A percentile compares a stretch with the other conserved stretches of the same genome.
phyloP scores from a whole-genome alignment of 2,888 invertebrate genomes.

The Allacma fusca region DNA sequence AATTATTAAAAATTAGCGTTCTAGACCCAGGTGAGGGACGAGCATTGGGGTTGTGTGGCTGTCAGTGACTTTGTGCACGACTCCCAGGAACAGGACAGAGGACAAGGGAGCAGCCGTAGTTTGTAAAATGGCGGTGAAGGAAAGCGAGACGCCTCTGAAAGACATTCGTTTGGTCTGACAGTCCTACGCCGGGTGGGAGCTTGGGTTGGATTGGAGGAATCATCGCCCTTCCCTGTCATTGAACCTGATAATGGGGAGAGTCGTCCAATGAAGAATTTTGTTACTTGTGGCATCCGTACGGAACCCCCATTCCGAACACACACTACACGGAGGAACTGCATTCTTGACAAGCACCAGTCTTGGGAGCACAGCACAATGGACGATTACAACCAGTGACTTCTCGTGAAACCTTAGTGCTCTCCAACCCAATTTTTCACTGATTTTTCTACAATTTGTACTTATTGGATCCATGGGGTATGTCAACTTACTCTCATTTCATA shows the following conservation, averaged over 20 bases:
- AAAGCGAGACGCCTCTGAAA: conserved; percentile 41
- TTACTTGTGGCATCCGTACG: conserved; percentile 25
- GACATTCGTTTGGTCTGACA: conserved; percentile 30
- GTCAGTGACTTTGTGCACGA: too few relatives aligned
- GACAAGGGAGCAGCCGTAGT: background rate
- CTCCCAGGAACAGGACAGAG: background rate
- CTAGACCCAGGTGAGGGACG: too few relatives aligned
- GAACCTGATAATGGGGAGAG: conserved; percentile 52
- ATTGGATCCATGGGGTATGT: conserved; percentile 41
- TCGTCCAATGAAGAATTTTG: conserved; percentile 39
- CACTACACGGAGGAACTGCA: conserved; percentile 16
- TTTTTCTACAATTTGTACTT: conserved; percentile 41
- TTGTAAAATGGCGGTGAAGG: conserved; percentile 23
- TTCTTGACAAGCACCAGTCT: conserved; percentile 29
- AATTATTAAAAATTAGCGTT: too few relatives aligned
- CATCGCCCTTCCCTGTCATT: conserved; percentile 59
- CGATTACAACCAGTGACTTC: conserved; percentile 36
- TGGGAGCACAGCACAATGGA: conserved; percentile 31
- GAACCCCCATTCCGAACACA: conserved; percentile 21
- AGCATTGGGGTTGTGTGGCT: too few relatives aligned
- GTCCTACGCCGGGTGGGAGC: conserved; percentile 35
- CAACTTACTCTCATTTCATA: conserved; percentile 12
- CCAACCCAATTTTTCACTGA: conserved; percentile 27
- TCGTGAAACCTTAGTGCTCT: conserved; percentile 33
- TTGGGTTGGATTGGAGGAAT: conserved; percentile 42